Percentiles rank a stretch among this genome's conserved stretches.
Conservation (phyloP, 1,140 invertebrate species). For the Octopus sinensis region DNA sequence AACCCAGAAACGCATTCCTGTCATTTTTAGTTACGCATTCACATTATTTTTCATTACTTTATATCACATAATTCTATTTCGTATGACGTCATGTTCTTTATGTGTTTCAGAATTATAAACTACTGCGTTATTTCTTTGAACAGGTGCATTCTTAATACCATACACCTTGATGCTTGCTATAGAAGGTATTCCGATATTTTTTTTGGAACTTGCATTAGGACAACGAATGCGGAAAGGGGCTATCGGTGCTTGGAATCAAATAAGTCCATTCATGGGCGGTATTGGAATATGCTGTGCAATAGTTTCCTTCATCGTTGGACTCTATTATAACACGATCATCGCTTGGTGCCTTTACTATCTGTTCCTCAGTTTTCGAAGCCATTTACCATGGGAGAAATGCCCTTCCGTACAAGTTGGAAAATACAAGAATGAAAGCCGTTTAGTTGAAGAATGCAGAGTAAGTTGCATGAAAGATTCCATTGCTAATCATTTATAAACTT, state of each 20-base stretch:
- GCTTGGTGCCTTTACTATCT: conserved; percentile 94
- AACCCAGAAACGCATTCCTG: too few relatives aligned
- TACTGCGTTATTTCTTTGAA: conserved; percentile 49
- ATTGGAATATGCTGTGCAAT: conserved; percentile 93
- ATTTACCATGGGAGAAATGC: conserved; percentile 90
- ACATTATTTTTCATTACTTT: too few relatives aligned
- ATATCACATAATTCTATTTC: too few relatives aligned
- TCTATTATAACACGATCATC: conserved; percentile 98
- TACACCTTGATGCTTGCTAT: conserved; percentile 58
- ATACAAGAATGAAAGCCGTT: neutral
- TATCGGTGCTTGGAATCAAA: conserved; percentile 42
- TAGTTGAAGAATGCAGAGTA: neutral
- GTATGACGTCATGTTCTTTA: too few relatives aligned
- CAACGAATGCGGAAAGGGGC: conserved; percentile 48
- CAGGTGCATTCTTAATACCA: conserved; percentile 60
- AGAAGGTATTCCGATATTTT: conserved; percentile 58
- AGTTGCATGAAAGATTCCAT: neutral
- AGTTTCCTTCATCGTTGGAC: conserved; percentile 93
- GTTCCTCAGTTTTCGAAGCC: conserved; percentile 61
- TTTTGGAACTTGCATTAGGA: conserved; percentile 59
- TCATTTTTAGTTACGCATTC: too few relatives aligned
- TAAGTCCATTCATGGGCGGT: conserved; percentile 60
- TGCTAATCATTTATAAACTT: too few relatives aligned
- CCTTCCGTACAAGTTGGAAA: conserved; percentile 29
- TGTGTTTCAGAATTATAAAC: too few relatives aligned